Conservation (phyloP, 1,140 invertebrate species). For the Chironomus tepperi region DNA sequence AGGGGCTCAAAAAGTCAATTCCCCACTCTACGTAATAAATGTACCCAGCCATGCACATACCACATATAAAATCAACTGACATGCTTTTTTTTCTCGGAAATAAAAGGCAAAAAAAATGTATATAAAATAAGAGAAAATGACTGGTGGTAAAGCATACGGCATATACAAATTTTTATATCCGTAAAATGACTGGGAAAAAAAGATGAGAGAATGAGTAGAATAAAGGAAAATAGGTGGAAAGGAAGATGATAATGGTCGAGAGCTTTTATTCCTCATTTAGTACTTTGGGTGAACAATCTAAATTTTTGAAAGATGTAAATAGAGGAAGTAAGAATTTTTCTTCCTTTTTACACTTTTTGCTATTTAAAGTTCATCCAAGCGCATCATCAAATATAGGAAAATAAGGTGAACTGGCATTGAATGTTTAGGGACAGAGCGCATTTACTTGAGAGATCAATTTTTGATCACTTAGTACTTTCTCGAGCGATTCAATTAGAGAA, state of each 20-base stretch:
- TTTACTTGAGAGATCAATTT: no score
- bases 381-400: neutral
- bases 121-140: neutral
- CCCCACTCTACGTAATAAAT: no score
- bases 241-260: slow-evolving; percentile 11
- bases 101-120: neutral
- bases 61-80: no score
- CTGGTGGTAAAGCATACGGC: neutral
- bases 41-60: no score
- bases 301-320: neutral
- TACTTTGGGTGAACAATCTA: neutral
- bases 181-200: neutral
- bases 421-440: neutral
- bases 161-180: slow-evolving; percentile 17
- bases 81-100: neutral
- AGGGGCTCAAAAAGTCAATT: no score
- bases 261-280: slow-evolving; percentile 23
- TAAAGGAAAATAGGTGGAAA: neutral
- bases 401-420: neutral
- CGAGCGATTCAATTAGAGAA: no score
- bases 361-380: slow-evolving; percentile 15
- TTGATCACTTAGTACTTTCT: no score
- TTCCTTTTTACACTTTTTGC: neutral
- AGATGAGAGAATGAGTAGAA: neutral
- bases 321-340: neutral